Conservation (phyloP, 2,113 vertebrate species). For the Protobothrops mucrosquamatus region DNA sequence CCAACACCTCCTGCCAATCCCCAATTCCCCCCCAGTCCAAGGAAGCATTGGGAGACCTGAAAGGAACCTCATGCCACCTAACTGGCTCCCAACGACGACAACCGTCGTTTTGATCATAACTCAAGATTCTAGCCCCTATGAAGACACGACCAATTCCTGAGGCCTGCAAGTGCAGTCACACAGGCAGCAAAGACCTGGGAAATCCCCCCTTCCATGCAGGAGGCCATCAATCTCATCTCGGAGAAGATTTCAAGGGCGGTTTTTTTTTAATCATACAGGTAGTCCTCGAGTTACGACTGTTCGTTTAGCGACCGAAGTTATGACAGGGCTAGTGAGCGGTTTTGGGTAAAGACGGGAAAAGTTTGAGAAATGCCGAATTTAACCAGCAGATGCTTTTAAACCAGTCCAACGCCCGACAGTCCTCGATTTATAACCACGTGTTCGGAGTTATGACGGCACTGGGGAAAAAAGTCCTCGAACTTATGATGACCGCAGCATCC, state of each 20-base stretch:
- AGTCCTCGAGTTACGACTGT: too few relatives aligned
- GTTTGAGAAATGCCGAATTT: not conserved
- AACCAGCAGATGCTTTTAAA: not conserved
- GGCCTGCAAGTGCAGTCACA: not conserved
- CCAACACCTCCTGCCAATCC: too few relatives aligned
- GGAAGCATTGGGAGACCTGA: not conserved
- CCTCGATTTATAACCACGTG: not conserved
- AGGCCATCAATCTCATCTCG: not conserved
- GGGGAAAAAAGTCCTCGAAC: not conserved
- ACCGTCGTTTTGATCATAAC: not conserved
- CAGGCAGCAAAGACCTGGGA: not conserved
- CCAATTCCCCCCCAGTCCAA: too few relatives aligned
- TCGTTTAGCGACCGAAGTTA: not conserved
- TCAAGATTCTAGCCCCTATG: not conserved
- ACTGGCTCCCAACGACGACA: fast-evolving
- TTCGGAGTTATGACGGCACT: not conserved
- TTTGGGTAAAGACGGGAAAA: not conserved
- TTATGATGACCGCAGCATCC: not conserved
- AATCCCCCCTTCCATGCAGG: not conserved
- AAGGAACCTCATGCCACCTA: not conserved
- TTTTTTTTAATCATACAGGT: too few relatives aligned
- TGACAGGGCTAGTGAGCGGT: not conserved
- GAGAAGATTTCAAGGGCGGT: not conserved
- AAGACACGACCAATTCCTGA: not conserved
- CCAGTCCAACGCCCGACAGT: not conserved